Evolutionary conservation across 35 echinoderm and acorn worm species (phyloP).

Genomic region (Patiria miniata): DNA sequence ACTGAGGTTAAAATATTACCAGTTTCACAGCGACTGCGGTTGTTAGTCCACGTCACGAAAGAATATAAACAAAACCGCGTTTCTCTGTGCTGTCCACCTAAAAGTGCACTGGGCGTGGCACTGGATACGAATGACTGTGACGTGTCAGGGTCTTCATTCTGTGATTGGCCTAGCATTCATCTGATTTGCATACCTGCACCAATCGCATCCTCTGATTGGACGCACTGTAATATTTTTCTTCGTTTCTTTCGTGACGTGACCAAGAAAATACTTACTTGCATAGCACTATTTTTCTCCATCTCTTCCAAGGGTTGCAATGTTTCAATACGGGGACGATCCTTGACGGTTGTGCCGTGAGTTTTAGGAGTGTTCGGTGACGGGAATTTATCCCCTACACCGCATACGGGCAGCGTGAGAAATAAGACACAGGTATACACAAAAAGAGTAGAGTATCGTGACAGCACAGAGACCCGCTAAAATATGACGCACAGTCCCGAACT

Average conservation of each 20-base stretch:
- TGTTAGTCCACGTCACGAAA: constrained; percentile 29
- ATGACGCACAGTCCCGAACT: background rate
- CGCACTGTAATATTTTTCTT: background rate
- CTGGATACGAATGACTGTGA: no score
- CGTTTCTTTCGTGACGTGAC: constrained; percentile 20
- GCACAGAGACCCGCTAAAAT: constrained; percentile 17
- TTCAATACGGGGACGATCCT: background rate
- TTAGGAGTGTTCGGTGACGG: background rate
- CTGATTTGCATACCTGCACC: background rate
- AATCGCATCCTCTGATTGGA: background rate
- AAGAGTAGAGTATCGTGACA: background rate
- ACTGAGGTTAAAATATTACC: no score
- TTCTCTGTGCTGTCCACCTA: constrained; percentile 12
- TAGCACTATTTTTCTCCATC: background rate
- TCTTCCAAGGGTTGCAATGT: background rate
- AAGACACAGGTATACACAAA: constrained; percentile 6
- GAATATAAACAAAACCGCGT: constrained; percentile 19
- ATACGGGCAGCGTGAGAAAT: background rate
- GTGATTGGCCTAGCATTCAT: background rate
- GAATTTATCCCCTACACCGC: constrained; percentile 1
- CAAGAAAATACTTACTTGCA: constrained; percentile 20
- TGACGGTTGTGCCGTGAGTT: background rate
- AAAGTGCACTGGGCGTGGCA: no score
- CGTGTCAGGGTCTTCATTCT: no score
- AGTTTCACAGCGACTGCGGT: no score